phyloP scores from a whole-genome alignment of 2,113 vertebrate genomes.

The Setophaga kirtlandii region DNA sequence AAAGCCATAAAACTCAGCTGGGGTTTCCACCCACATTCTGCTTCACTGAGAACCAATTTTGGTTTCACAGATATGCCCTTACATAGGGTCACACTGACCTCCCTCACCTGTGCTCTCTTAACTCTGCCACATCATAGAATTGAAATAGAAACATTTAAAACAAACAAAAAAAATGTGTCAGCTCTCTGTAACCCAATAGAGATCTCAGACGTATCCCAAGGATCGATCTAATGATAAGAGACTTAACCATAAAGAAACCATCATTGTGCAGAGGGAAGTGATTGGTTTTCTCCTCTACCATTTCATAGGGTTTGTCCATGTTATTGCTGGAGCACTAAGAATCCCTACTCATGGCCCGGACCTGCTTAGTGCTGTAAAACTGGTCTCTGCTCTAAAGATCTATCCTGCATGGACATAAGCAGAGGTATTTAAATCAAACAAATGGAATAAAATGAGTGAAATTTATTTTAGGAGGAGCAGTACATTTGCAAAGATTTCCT shows the following conservation, averaged over 20 bases:
- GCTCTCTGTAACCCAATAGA: background rate
- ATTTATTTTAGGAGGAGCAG: background rate
- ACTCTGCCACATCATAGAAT: background rate
- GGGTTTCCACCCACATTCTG: background rate
- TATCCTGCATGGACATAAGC: background rate
- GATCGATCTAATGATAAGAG: fast-evolving
- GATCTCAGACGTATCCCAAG: background rate
- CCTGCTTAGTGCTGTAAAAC: background rate
- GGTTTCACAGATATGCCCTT: background rate
- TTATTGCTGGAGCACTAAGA: background rate
- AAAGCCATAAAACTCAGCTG: background rate
- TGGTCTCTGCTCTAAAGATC: background rate
- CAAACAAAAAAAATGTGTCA: background rate
- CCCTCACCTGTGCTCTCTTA: background rate
- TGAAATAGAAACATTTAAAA: background rate
- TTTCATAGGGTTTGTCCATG: background rate
- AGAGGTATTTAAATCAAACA: background rate
- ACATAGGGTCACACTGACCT: background rate
- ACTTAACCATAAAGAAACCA: background rate
- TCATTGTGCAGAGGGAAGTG: background rate
- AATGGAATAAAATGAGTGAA: background rate
- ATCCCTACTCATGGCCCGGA: background rate
- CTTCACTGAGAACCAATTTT: background rate
- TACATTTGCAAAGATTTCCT: background rate
- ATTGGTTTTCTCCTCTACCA: background rate